Evolutionary conservation across 2,888 invertebrate genomes (phyloP).

Genomic region (Anarsia innoxiella): DNA sequence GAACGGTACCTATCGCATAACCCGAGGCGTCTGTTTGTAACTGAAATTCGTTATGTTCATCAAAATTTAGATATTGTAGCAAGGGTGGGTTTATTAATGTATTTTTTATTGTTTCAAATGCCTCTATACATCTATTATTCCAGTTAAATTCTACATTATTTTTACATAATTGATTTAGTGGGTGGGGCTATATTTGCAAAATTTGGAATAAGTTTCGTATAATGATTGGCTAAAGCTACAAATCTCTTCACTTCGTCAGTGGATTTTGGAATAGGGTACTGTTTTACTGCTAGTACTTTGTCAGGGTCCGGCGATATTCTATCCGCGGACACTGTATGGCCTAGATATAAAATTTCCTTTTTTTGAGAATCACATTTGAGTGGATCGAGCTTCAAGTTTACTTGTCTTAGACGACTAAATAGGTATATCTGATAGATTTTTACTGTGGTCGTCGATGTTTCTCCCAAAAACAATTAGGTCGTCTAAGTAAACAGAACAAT

Average conservation of each 20-base stretch:
- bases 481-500: slow-evolving; percentile 15
- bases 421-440: slow-evolving; percentile 13
- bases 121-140: slow-evolving; percentile 7
- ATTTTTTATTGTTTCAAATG: slow-evolving; percentile 12
- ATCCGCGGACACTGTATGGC: slow-evolving; percentile 5
- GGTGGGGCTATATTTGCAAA: slow-evolving; percentile 15
- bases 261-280: slow-evolving; percentile 3
- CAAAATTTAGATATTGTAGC: slow-evolving; percentile 14
- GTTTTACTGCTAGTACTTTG: neutral
- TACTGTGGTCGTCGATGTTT: slow-evolving; percentile 10
- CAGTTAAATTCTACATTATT: slow-evolving; percentile 15
- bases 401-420: no score
- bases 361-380: slow-evolving; percentile 9
- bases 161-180: slow-evolving; percentile 16
- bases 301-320: no score
- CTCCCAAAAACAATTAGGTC: slow-evolving; percentile 13
- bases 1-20: slow-evolving; percentile 12
- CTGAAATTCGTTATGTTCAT: slow-evolving; percentile 11
- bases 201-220: slow-evolving; percentile 10
- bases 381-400: no score
- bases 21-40: slow-evolving; percentile 13
- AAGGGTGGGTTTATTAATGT: slow-evolving; percentile 7
- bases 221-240: no score
- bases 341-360: slow-evolving; percentile 5
- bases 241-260: slow-evolving; percentile 3